Evolutionary conservation across 1,140 invertebrate genomes (phyloP).

Genomic region (Anadara kagoshimensis): DNA sequence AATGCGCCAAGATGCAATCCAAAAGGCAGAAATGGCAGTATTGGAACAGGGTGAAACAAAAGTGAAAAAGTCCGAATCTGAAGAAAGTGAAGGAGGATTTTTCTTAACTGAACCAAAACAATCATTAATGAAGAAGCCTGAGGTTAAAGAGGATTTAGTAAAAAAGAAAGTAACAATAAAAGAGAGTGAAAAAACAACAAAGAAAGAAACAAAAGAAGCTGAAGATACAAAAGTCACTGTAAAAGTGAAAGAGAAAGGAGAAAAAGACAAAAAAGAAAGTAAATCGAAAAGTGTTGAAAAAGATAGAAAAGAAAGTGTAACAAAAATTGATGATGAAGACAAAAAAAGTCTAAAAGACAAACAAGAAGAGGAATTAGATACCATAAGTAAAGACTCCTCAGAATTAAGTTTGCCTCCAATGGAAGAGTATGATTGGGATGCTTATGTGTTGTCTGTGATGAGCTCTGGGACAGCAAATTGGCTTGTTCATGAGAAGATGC

Average conservation of each 20-base stretch:
- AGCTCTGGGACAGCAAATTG: constrained; percentile 65
- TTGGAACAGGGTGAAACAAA: constrained; percentile 32
- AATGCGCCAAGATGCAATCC: constrained; percentile 54
- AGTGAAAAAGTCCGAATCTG: constrained; percentile 11
- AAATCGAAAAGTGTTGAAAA: neutral
- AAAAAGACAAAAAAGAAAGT: constrained; percentile 37
- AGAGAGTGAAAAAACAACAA: neutral
- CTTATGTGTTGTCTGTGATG: constrained; percentile 62
- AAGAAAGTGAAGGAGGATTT: constrained; percentile 18
- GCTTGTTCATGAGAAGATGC: constrained; percentile 64
- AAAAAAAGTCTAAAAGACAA: constrained; percentile 1
- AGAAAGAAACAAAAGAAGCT: constrained; percentile 10
- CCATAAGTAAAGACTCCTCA: neutral
- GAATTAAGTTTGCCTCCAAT: neutral
- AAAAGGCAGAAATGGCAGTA: constrained; percentile 22
- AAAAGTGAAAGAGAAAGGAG: constrained; percentile 7
- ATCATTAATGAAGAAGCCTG: neutral
- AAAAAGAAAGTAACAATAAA: neutral
- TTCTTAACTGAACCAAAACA: constrained; percentile 44
- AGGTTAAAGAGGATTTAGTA: neutral
- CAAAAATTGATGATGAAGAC: constrained; percentile 9
- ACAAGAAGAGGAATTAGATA: constrained; percentile 10
- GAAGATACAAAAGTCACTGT: constrained; percentile 11
- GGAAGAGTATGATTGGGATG: constrained; percentile 66
- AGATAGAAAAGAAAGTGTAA: neutral